phyloP scores from a whole-genome alignment of 1,140 invertebrate species.

The Heliconius congener region DNA sequence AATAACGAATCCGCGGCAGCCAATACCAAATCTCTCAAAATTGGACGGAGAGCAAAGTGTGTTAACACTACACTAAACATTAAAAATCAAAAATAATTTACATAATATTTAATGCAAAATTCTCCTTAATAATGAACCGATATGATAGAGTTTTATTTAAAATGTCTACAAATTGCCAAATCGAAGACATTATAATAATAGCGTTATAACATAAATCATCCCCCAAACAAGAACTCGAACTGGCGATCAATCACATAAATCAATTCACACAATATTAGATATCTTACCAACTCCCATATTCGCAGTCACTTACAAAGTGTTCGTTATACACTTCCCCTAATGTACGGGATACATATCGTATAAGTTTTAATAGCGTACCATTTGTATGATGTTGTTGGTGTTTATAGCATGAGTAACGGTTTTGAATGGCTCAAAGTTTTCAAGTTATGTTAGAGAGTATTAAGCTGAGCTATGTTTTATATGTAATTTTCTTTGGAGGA shows the following conservation, averaged over 20 bases:
- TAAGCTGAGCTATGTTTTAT: background rate
- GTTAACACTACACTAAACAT: too few relatives aligned
- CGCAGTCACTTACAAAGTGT: background rate
- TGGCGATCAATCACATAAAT: background rate
- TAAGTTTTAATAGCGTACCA: constrained; percentile 1
- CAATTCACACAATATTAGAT: background rate
- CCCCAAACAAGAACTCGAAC: too few relatives aligned
- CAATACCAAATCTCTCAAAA: too few relatives aligned
- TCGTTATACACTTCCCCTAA: background rate
- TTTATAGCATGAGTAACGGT: background rate
- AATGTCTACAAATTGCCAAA: too few relatives aligned
- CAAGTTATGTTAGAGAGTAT: background rate
- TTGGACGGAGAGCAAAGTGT: too few relatives aligned
- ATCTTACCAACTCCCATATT: background rate
- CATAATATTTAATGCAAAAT: too few relatives aligned
- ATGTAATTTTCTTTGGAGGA: background rate
- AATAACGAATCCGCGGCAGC: too few relatives aligned
- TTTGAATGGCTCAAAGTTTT: background rate
- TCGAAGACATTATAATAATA: too few relatives aligned
- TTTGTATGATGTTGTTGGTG: background rate
- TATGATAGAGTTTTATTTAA: too few relatives aligned
- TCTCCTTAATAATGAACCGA: too few relatives aligned
- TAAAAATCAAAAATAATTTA: too few relatives aligned
- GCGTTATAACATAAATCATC: too few relatives aligned
- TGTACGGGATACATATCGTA: constrained; percentile 5